Evolutionary conservation across 2,888 invertebrate genomes (phyloP), one percentile per base, ranked within the genome.

Genomic region (Scaptomyza polygonia): DNA sequence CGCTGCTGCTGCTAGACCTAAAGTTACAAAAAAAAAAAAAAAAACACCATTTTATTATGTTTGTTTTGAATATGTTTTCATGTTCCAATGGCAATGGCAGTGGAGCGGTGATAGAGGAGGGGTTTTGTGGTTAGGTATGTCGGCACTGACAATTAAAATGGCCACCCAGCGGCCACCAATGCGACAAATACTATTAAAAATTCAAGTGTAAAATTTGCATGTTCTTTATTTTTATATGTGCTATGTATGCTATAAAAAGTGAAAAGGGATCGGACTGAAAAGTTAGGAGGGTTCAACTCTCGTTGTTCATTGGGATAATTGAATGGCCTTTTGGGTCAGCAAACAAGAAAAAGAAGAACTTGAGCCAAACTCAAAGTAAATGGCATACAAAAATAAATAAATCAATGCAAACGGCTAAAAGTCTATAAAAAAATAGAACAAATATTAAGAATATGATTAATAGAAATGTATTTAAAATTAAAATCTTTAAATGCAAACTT

Each of bases 31-130:
- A 18, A 42, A 44, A 30, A 36, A 47, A 16, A 14, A 34, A 43
- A 25, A 36, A 48, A 45, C 62, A 56, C 53, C 51, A 51, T 72
- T 67, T 68, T 72, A 79, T 72, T 72, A 70, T 70, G 69, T 85
- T 79, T 77, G 67, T 79, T 81, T 81, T 79, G 56, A 78, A 75
- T 69, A 64, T 68, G 70, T 68, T 77, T 72, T 54, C 54, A 57
- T 74, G 53, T 51, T 40, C 36, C 40, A 42, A 29, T 16, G 30
- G 39, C 21, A 39, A 34, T 42, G 9, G 47, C 5, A 2, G 25
- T 25, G 16, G 0, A 4, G 29, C 14, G 12, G 9, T 14, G 4
- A 21, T 1, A 21, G 36, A 0, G 4, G 27, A 43, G 12, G 36
- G 1, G 9, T 12, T 5, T 42, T 27, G 48, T 27, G 71, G 32